Percentiles rank a stretch among this genome's conserved stretches.
These are phyloP conservation scores for Sisyra terminalis DNA, from an alignment of 2,888 invertebrate genomes.

Conservation along the genomic window DNA sequence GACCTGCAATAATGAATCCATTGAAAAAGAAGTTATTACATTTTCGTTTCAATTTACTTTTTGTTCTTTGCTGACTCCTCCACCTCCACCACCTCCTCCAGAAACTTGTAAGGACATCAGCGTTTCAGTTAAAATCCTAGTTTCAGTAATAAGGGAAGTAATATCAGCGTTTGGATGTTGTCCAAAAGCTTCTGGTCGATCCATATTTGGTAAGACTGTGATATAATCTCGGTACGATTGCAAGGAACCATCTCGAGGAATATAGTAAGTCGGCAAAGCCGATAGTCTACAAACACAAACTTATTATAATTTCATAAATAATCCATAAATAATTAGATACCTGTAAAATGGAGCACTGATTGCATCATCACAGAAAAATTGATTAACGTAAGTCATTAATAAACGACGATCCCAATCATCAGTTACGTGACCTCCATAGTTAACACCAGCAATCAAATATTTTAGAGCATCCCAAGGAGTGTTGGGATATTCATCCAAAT, in stretches of 20 bases:
- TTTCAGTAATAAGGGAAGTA: constrained; percentile 67
- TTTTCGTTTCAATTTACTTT: constrained; percentile 32
- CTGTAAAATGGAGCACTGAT: constrained; percentile 46
- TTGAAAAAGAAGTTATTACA: no score
- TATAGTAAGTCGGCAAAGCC: constrained; percentile 55
- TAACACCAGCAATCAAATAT: constrained; percentile 74
- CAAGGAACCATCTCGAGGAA: constrained; percentile 67
- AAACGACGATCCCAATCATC: constrained; percentile 62
- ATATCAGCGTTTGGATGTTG: constrained; percentile 86
- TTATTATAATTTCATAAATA: background rate
- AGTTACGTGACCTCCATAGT: constrained; percentile 76
- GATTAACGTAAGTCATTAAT: constrained; percentile 66
- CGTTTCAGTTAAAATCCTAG: constrained; percentile 57
- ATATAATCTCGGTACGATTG: constrained; percentile 70
- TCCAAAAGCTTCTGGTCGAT: constrained; percentile 77
- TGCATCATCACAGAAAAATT: constrained; percentile 61
- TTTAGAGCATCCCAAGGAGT: constrained; percentile 85
- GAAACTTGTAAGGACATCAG: constrained; percentile 63
- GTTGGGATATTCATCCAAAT: constrained; percentile 64
- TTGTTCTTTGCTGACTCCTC: constrained; percentile 47
- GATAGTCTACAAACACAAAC: constrained; percentile 41
- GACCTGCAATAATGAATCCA: constrained; percentile 34
- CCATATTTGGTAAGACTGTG: constrained; percentile 55
- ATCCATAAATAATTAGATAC: no score
- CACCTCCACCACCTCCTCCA: constrained; percentile 32